Conservation (phyloP, 2,797 vertebrate genomes). For the Enteromius argenteus region DNA sequence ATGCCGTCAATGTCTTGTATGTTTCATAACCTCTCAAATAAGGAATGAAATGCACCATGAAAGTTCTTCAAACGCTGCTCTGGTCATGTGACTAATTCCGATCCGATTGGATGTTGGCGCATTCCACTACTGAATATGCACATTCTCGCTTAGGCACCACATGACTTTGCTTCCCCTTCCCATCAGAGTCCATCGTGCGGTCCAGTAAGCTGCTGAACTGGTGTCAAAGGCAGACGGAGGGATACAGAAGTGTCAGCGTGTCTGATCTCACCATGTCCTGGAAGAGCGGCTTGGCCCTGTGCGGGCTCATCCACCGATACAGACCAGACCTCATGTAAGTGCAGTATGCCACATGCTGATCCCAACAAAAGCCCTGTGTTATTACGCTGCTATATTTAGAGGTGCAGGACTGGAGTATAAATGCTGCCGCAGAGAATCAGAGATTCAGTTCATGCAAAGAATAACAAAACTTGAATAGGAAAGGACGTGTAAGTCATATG, state of each 20-base stretch:
- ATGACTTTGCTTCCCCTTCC: background rate
- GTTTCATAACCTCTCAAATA: conserved; percentile 23
- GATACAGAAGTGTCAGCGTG: conserved; percentile 90
- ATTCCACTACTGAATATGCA: background rate
- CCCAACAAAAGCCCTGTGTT: conserved; percentile 28
- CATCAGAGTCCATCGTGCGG: conserved; percentile 92
- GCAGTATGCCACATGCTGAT: conserved; percentile 20
- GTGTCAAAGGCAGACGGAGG: conserved; percentile 98
- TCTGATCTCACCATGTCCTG: conserved; percentile 95
- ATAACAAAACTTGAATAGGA: conserved; percentile 14
- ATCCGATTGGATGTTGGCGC: background rate
- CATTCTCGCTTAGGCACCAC: background rate
- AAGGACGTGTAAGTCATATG: background rate
- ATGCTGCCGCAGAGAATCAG: background rate
- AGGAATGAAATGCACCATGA: conserved; percentile 37
- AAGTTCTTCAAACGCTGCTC: conserved; percentile 3
- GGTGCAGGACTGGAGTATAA: conserved; percentile 2
- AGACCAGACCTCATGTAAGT: conserved; percentile 98
- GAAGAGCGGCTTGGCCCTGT: conserved; percentile 97
- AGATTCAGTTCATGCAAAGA: conserved; percentile 4
- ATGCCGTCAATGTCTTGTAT: background rate
- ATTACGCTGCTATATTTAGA: conserved; percentile 37
- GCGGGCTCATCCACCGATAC: conserved; percentile 94
- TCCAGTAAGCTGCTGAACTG: conserved; percentile 95
- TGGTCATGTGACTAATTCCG: conserved; percentile 38